phyloP scores from a whole-genome alignment of 2,888 invertebrate genomes.

The Tetragonula carbonaria region DNA sequence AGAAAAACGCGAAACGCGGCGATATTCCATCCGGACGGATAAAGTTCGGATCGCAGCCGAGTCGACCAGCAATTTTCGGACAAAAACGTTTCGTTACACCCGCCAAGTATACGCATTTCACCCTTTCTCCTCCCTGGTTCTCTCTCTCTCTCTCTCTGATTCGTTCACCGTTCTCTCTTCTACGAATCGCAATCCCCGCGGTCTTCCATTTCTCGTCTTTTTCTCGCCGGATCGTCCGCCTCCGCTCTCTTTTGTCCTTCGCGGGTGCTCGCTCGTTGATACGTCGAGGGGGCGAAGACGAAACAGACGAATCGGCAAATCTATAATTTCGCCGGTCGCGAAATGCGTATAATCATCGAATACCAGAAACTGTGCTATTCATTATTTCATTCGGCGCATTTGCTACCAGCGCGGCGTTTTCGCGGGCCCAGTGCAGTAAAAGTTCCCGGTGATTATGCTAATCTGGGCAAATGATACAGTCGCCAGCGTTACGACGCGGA shows the following conservation, averaged over 20 bases:
- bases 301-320: conserved; percentile 77
- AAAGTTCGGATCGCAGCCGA: conserved; percentile 11
- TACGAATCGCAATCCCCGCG: conserved; percentile 10
- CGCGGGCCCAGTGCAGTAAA: conserved; percentile 76
- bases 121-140: neutral
- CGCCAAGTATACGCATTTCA: conserved; percentile 30
- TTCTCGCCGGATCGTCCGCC: conserved; percentile 13
- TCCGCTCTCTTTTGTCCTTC: conserved; percentile 32
- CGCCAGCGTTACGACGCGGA: conserved; percentile 53
- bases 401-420: conserved; percentile 79
- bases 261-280: conserved; percentile 18
- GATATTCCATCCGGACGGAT: conserved; percentile 20
- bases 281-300: conserved; percentile 44
- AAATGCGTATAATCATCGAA: conserved; percentile 83
- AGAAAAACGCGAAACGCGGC: conserved; percentile 2
- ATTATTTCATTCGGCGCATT: conserved; percentile 83
- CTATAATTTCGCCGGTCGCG: conserved; percentile 81
- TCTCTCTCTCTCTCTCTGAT: conserved; percentile 1
- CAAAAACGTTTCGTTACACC: conserved; percentile 54
- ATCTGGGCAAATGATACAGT: conserved; percentile 81
- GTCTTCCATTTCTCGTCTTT: conserved; percentile 7
- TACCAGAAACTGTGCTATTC: conserved; percentile 84
- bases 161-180: neutral
- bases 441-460: conserved; percentile 83
- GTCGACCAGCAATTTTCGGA: conserved; percentile 46